These are phyloP conservation scores for Platichthys stellatus DNA, from an alignment of 2,113 vertebrate genomes.

Conservation along the genomic window DNA sequence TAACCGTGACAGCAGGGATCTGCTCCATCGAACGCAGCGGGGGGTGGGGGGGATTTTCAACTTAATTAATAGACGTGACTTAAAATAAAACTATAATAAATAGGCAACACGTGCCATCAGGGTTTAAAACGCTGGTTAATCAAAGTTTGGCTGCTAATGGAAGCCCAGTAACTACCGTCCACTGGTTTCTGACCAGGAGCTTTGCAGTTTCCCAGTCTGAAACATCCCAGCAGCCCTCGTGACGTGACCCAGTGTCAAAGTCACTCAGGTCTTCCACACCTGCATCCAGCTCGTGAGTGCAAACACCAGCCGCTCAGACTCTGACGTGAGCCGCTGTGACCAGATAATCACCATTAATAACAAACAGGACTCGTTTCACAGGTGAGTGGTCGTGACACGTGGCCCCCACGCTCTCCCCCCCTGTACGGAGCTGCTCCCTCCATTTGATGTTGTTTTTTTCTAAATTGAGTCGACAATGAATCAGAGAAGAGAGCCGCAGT, in stretches of 20 bases:
- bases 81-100: constrained; percentile 23
- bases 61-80: constrained; percentile 37
- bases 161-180: too few relatives aligned
- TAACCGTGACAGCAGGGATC: constrained; percentile 42
- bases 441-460: not conserved
- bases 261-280: too few relatives aligned
- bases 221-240: too few relatives aligned
- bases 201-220: too few relatives aligned
- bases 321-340: not conserved
- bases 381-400: not conserved
- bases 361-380: not conserved
- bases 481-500: not conserved
- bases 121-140: constrained; percentile 32
- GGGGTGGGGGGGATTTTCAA: constrained; percentile 8
- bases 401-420: too few relatives aligned
- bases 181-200: too few relatives aligned
- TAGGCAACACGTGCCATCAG: constrained; percentile 13
- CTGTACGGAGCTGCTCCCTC: too few relatives aligned
- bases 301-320: not conserved
- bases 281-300: too few relatives aligned
- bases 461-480: not conserved
- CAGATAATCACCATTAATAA: not conserved
- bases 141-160: constrained; percentile 12
- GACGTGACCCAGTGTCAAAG: too few relatives aligned
- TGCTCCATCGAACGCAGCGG: constrained; percentile 11